Percentiles rank a stretch among this genome's conserved stretches.
Evolutionary conservation across 2,797 vertebrate genomes (phyloP).

Genomic region (Otolemur crassicaudatus): DNA sequence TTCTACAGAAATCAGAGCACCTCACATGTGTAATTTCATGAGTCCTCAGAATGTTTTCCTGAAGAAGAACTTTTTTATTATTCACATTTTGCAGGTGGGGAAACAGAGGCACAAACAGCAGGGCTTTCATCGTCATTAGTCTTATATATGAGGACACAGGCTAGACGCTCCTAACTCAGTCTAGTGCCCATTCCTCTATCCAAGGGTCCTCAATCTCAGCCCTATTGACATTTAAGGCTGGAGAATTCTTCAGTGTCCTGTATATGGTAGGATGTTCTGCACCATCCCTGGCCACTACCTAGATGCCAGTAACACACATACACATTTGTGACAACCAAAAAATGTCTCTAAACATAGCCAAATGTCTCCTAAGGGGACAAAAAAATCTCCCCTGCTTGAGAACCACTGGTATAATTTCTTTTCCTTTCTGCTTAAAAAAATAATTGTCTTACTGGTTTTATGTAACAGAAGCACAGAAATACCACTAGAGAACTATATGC

Average conservation of each 20-base stretch:
- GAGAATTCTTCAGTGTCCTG: neutral
- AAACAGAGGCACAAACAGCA: neutral
- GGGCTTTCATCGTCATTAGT: neutral
- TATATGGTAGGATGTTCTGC: no score
- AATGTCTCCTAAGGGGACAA: neutral
- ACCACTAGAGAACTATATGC: neutral
- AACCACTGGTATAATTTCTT: neutral
- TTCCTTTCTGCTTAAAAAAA: conserved; percentile 45
- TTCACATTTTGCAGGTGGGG: neutral
- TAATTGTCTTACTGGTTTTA: neutral
- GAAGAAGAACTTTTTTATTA: conserved; percentile 16
- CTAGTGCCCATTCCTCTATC: neutral
- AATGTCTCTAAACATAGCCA: neutral
- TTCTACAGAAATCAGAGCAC: conserved; percentile 37
- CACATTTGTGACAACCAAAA: neutral
- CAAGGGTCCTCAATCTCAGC: neutral
- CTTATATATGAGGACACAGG: neutral
- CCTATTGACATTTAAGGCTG: neutral
- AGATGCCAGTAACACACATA: neutral
- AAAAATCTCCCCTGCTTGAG: neutral
- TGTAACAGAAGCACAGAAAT: conserved; percentile 5
- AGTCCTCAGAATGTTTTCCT: neutral
- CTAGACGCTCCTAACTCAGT: neutral
- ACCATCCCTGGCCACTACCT: neutral
- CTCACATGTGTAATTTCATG: neutral